Conservation (phyloP, 2,888 invertebrate genomes). For the Scaptomyza caliginosa region DNA sequence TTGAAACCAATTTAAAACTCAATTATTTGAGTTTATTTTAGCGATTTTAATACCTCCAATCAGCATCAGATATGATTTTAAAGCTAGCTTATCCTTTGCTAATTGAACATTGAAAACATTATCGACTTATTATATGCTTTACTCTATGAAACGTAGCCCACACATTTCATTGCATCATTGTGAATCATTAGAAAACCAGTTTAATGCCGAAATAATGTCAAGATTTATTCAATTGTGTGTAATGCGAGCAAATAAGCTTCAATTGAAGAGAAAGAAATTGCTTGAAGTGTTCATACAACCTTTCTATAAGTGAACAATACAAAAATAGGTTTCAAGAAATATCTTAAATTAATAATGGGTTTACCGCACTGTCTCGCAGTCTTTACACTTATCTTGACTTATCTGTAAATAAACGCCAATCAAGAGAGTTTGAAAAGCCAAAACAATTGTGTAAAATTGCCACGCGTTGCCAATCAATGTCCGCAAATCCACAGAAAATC, state of each 20-base stretch:
- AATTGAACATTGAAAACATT: neutral
- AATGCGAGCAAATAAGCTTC: neutral
- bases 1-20: neutral
- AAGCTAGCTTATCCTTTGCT: neutral
- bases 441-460: conserved; percentile 4
- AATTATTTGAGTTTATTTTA: neutral
- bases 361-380: neutral
- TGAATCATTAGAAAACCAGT: conserved; percentile 23
- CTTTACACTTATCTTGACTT: neutral
- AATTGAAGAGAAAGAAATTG: neutral
- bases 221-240: neutral
- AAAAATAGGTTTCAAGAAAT: neutral
- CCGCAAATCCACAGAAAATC: conserved; percentile 10
- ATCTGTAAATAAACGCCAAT: conserved; percentile 3
- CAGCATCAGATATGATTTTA: neutral
- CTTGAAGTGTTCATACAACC: too few species aligned
- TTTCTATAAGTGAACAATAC: too few species aligned
- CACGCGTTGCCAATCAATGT: conserved; percentile 26
- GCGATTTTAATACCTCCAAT: neutral
- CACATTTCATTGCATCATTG: conserved; percentile 18
- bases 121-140: conserved; percentile 2
- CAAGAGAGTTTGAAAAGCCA: too few species aligned
- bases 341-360: neutral
- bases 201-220: neutral
- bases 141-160: conserved; percentile 15